Evolutionary conservation across 1,140 invertebrate species (phyloP), one percentile per base, ranked within the genome.

Genomic region (Aporrectodea caliginosa): DNA sequence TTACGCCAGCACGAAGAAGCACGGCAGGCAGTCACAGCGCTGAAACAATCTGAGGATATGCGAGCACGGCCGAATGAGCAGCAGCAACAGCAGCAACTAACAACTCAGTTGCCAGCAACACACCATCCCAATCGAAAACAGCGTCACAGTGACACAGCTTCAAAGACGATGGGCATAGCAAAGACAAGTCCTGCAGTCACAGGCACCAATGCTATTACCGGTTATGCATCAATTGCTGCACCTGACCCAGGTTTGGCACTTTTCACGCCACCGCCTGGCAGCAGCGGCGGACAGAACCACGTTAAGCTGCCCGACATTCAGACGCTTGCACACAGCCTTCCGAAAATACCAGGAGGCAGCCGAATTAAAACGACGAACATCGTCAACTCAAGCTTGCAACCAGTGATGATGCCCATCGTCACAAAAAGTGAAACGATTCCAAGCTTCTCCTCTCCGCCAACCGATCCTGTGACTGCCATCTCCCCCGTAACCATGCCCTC

Each of bases 221-320:
- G 22, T 58, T 58, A 58, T 22, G 43, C 43, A 22, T n/a, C n/a
- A n/a, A 58, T 58, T 22, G 43, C 43, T 6, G 22, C 43, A 6
- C 43, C 43, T 22, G 43, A 58, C 43, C 33, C 35, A 22, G n/a
- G 32, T 2, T 31, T 22, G 22, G 33, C 33, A 16, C 34, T 76
- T 30, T 76, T 35, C 43, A 35, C 33, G 1, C 43, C 6, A 58
- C 43, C 43, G 43, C n/a, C n/a, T n/a, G 69, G 69, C 2, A 31
- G 73, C n/a, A 74, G 35, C 35, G 29, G 34, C 35, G 73, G 73
- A 0, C 78, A 79, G 33, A 79, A 79, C 35, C 78, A 79, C 32
- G 69, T 79, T 35, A 73, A 58, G 78, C 71, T 79, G 34, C 78
- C 78, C 22, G 69, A 79, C 72, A 79, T 79, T n/a, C 78, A 79